Evolutionary conservation across 1,140 invertebrate species (phyloP), one percentile per base, ranked within the genome.

Genomic region (Euwallacea similis): DNA sequence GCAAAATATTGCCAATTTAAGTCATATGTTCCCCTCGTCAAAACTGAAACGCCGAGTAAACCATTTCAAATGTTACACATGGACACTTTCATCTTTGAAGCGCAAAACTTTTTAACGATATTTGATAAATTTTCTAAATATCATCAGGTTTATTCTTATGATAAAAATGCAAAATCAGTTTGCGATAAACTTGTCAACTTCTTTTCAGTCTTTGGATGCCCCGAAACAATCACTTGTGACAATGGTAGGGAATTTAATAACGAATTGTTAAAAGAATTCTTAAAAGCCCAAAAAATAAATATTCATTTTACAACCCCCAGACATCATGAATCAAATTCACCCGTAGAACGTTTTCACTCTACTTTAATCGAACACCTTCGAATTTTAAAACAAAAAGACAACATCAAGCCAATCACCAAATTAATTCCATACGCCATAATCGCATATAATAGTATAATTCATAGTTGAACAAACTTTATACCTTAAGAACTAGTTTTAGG

Each of bases 281-380:
- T 65, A 6, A 65, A 54, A 42, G 9, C 43, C 42, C 62, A 65
- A 16, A 65, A 65, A 21, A 65, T 65, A 0, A 50, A 65, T 21
- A 21, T 65, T 0, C 46, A 65, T 21, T 65, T 65, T 67, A 81
- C 76, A 76, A 73, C 79, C 73, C 66, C 79, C 53, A 71, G 75
- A 47, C 78, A 79, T 43, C 65, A 47, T 42, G 62, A 65, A 50
- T 65, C 46, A 13, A 65, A 65, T 50, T 46, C 62, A 6, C 62
- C 42, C 10, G 62, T 65, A 50, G 62, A 65, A 65, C 42, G 62
- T 2, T 54, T 46, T 10, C 62, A 65, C 21, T 65, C 50, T 4
- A 65, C 62, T n/a, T 50, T 65, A 16, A 65, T 65, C 9, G 62
- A 65, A 2, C 43, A 58, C 15, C 21, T 15, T 7, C 8, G 44